phyloP scores from a whole-genome alignment of 1,140 invertebrate species.

The Asobara japonica region DNA sequence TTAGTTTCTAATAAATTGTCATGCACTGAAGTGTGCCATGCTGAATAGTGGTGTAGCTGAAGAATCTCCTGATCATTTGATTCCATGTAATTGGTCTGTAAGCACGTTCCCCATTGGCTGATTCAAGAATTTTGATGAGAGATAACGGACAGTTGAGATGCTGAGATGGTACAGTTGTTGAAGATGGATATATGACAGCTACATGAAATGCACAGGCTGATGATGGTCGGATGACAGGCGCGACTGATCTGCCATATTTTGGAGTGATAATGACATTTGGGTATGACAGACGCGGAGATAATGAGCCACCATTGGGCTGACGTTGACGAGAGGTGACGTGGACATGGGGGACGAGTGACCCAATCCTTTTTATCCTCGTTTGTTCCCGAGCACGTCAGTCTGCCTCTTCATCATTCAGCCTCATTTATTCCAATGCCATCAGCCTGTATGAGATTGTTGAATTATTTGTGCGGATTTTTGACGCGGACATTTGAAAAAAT shows the following conservation, averaged over 20 bases:
- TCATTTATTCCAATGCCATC: constrained; percentile 29
- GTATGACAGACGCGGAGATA: constrained; percentile 36
- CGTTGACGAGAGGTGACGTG: constrained; percentile 31
- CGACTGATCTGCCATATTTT: constrained; percentile 20
- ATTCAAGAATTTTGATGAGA: too few relatives aligned
- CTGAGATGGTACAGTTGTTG: not conserved
- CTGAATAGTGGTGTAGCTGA: too few relatives aligned
- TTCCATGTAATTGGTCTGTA: too few relatives aligned
- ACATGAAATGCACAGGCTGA: not conserved
- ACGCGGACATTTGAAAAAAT: too few relatives aligned
- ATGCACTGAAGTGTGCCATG: too few relatives aligned
- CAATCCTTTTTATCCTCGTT: constrained; percentile 19
- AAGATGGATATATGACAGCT: not conserved
- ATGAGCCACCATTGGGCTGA: constrained; percentile 35
- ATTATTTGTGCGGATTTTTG: too few relatives aligned
- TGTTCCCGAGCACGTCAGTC: not conserved
- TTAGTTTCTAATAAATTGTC: too few relatives aligned
- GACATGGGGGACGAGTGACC: constrained; percentile 34
- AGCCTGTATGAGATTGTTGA: too few relatives aligned
- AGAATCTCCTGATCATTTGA: too few relatives aligned
- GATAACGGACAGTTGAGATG: too few relatives aligned
- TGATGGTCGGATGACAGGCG: constrained; percentile 38
- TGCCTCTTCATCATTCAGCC: constrained; percentile 25
- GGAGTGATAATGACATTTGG: constrained; percentile 40
- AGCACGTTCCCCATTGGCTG: too few relatives aligned